A percentile compares a stretch with the other conserved stretches of the same genome.
These are phyloP conservation scores for Lepidurus arcticus DNA, from an alignment of 1,140 invertebrate genomes.

Conservation along the genomic window DNA sequence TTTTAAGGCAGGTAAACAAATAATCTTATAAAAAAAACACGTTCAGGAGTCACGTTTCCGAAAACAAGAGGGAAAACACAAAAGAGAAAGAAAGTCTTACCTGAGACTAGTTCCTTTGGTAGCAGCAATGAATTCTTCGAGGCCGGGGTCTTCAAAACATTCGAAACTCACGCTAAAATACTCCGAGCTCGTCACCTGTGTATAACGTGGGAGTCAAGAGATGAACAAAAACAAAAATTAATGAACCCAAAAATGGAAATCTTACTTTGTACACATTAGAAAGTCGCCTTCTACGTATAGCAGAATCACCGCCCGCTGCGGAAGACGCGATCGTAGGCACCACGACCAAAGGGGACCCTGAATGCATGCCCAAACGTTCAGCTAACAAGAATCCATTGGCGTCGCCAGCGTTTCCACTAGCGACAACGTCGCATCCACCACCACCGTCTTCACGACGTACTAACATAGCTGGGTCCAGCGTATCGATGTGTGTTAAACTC, in stretches of 20 bases:
- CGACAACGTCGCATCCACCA: conserved; percentile 38
- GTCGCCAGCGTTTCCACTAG: conserved; percentile 11
- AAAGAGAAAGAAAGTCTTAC: conserved; percentile 50
- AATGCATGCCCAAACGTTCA: conserved; percentile 25
- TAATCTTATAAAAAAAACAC: background rate
- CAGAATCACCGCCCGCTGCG: conserved; percentile 2
- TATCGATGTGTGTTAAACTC: conserved; percentile 58
- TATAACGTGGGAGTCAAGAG: background rate
- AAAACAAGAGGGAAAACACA: background rate
- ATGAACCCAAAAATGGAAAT: conserved; percentile 27
- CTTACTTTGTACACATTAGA: conserved; percentile 37
- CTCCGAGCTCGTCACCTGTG: conserved; percentile 64
- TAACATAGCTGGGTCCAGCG: conserved; percentile 53
- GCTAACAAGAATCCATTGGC: conserved; percentile 18
- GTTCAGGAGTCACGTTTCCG: background rate
- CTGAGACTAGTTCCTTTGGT: conserved; percentile 59
- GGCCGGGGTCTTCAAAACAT: conserved; percentile 49
- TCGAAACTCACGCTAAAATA: conserved; percentile 69
- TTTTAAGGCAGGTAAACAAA: conserved; percentile 1
- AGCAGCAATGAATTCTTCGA: conserved; percentile 61
- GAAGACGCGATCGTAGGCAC: background rate
- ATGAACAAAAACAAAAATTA: conserved; percentile 2
- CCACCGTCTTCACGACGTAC: conserved; percentile 45
- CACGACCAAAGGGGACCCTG: conserved; percentile 18
- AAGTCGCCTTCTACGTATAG: conserved; percentile 26